Conservation (phyloP, 2,113 vertebrate species). For the Peromyscus polionotus region DNA sequence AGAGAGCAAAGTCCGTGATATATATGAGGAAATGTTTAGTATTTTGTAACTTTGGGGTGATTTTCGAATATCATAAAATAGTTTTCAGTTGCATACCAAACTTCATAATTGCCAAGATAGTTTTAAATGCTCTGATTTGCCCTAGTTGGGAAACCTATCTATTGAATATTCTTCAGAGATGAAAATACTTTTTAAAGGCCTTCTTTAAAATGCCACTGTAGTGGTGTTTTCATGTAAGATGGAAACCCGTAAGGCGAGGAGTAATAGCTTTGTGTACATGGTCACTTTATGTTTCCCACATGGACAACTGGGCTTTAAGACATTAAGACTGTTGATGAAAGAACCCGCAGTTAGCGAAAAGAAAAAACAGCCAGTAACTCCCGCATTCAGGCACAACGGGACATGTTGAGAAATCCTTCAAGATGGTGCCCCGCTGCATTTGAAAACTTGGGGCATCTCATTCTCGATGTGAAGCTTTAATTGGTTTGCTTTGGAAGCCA, state of each 20-base stretch:
- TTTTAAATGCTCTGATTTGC: constrained; percentile 6
- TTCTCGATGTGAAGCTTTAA: constrained; percentile 58
- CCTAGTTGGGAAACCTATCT: not conserved
- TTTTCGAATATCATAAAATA: constrained; percentile 9
- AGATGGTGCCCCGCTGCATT: constrained; percentile 49
- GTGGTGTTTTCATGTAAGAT: not conserved
- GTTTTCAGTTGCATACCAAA: not conserved
- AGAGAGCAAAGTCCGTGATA: constrained; percentile 11
- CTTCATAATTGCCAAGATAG: not conserved
- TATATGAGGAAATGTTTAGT: not conserved
- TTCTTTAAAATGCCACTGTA: not conserved
- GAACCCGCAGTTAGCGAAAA: constrained; percentile 22
- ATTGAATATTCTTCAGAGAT: not conserved
- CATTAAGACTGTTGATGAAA: constrained; percentile 57
- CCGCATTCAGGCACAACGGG: constrained; percentile 42
- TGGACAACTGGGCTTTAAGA: constrained; percentile 51
- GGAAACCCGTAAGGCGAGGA: not conserved
- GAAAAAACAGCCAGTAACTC: constrained; percentile 38
- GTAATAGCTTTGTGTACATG: not conserved
- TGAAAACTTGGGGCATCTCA: constrained; percentile 37
- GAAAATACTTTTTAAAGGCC: not conserved
- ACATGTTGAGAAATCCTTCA: constrained; percentile 29
- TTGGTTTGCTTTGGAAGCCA: constrained; percentile 65
- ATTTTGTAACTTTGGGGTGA: not conserved
- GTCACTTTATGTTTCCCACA: not conserved